Evolutionary conservation across 2,888 invertebrate species (phyloP).

Genomic region (Metalampra italica): DNA sequence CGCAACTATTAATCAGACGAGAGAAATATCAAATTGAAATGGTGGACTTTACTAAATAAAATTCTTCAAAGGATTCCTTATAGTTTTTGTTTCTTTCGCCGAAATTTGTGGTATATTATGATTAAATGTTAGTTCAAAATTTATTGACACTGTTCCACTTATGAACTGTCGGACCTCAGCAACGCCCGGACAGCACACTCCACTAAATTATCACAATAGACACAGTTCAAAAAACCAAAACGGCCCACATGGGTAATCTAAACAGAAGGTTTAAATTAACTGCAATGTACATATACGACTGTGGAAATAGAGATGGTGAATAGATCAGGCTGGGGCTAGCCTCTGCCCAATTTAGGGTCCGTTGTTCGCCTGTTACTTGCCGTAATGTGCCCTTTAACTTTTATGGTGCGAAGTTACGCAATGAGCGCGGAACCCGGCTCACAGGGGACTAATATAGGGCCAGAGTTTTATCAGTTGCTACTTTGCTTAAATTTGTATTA

Average conservation of each 20-base stretch:
- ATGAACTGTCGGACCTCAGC: too few relatives aligned
- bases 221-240: neutral
- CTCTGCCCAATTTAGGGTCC: constrained; percentile 57
- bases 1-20: too few relatives aligned
- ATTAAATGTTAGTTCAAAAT: too few relatives aligned
- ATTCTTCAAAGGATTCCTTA: too few relatives aligned
- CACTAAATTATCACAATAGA: too few relatives aligned
- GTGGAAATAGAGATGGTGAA: constrained; percentile 36
- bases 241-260: constrained; percentile 1
- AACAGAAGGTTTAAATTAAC: constrained; percentile 12
- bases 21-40: too few relatives aligned
- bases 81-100: too few relatives aligned
- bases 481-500: constrained; percentile 56
- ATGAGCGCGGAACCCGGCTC: constrained; percentile 43
- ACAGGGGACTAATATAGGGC: constrained; percentile 61
- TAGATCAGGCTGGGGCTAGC: constrained; percentile 47
- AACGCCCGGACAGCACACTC: too few relatives aligned
- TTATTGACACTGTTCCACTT: too few relatives aligned
- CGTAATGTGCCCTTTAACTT: constrained; percentile 76
- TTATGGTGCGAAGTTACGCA: constrained; percentile 69
- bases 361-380: constrained; percentile 72
- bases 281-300: constrained; percentile 3
- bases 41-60: too few relatives aligned
- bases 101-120: too few relatives aligned
- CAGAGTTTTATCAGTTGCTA: constrained; percentile 60